Percentiles rank a stretch among this genome's conserved stretches.
phyloP scores from a whole-genome alignment of 2,888 invertebrate species.

The Himalopsyche japonica region DNA sequence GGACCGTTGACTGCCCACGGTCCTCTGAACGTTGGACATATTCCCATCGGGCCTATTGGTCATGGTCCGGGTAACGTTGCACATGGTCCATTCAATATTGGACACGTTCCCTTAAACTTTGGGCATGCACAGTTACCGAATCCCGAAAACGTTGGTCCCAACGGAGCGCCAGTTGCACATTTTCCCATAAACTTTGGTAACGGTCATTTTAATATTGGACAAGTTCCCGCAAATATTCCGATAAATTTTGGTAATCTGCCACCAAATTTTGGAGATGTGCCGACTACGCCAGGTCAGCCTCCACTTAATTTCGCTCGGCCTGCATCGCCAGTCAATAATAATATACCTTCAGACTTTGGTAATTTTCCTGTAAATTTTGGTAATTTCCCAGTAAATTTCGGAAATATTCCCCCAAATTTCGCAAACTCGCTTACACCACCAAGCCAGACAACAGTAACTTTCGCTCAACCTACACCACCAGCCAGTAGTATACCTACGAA shows the following conservation, averaged over 20 bases:
- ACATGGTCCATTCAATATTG: slow-evolving; percentile 9
- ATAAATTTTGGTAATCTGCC: neutral
- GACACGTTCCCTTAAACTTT: neutral
- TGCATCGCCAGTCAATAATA: neutral
- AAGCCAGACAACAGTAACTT: too few species aligned
- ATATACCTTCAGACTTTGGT: neutral
- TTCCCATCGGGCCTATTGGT: slow-evolving; percentile 1
- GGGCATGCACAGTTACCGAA: neutral
- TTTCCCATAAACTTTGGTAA: neutral
- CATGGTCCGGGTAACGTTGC: slow-evolving; percentile 15
- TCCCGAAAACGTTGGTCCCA: neutral
- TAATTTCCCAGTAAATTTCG: neutral
- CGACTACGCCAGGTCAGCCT: neutral
- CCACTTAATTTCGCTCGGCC: neutral
- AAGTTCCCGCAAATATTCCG: neutral
- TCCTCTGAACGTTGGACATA: neutral
- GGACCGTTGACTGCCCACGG: neutral
- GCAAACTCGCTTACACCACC: too few species aligned
- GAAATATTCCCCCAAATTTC: neutral
- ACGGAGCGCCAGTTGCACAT: neutral
- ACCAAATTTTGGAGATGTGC: neutral
- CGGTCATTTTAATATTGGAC: neutral
- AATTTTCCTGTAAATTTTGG: neutral
- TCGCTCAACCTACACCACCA: too few species aligned
- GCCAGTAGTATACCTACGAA: too few species aligned